A percentile compares a stretch with the other conserved stretches of the same genome.
Conservation (phyloP, 1,140 invertebrate genomes). For the Asobara japonica region DNA sequence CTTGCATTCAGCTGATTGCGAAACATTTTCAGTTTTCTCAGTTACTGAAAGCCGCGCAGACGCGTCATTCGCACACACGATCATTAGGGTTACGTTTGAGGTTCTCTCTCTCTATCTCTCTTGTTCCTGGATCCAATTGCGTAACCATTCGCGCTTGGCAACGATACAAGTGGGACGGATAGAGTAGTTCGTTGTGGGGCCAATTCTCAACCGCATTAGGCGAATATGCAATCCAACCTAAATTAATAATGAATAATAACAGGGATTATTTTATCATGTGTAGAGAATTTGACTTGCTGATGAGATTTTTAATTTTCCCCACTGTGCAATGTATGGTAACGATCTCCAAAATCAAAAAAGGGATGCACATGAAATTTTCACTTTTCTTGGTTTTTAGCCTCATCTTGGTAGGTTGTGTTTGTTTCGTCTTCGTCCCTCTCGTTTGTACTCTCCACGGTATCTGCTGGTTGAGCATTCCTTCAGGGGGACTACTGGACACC, state of each 20-base stretch:
- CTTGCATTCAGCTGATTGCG: slow-evolving; percentile 14
- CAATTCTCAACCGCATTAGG: slow-evolving; percentile 30
- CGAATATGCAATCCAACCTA: slow-evolving; percentile 25
- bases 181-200: neutral
- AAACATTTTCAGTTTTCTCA: slow-evolving; percentile 25
- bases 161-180: slow-evolving; percentile 37
- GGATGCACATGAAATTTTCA: too few relatives aligned
- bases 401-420: too few relatives aligned
- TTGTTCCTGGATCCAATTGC: slow-evolving; percentile 36
- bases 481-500: too few relatives aligned
- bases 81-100: slow-evolving; percentile 30
- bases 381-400: too few relatives aligned
- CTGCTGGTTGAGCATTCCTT: too few relatives aligned
- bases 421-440: too few relatives aligned
- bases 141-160: slow-evolving; percentile 37
- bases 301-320: too few relatives aligned
- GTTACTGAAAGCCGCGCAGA: slow-evolving; percentile 27
- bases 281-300: too few relatives aligned
- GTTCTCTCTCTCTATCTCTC: neutral
- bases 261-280: too few relatives aligned
- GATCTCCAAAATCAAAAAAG: too few relatives aligned
- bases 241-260: slow-evolving; percentile 26
- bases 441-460: too few relatives aligned
- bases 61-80: slow-evolving; percentile 20
- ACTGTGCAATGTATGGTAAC: too few relatives aligned